Base-by-base conservation (phyloP, 2,888 invertebrate species). In the Stegophylla sp. region DNA sequence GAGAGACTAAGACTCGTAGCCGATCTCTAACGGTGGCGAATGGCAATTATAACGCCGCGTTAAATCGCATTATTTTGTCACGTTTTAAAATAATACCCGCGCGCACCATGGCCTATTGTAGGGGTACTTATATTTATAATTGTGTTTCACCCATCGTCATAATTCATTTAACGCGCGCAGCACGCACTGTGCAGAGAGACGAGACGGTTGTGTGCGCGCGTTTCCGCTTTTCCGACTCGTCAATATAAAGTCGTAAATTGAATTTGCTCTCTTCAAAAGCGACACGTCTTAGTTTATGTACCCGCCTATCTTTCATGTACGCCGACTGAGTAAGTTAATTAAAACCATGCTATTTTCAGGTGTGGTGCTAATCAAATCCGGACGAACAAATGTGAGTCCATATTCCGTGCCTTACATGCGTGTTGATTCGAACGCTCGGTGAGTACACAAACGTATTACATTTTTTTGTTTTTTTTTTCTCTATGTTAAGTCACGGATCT, bases 351-450 rank as follows among this genome's bases (percentile, higher is more conserved):
- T 43, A 43, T 76, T 76, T 75, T 34, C 66, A 76, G 75, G 53
- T 34, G 63, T 41, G n/a, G 51, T 26, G 17, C 23, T 64, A 64
- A 75, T 75, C 53, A 53, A 64, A n/a, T 51, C 51, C 53, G 41
- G 17, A 64, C 9, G 64, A 64, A 51, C 64, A n/a, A 64, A 75
- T 63, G 75, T 66, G 75, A 76, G 26, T 26, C 64, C 41, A 76
- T 51, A 76, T 66, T 53, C 43, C 4, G 75, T 26, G 53, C 26
- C 48, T 43, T 53, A 23, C 13, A 53, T 53, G n/a, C 13, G 53
- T 10, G n/a, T n/a, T n/a, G 41, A 64, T 41, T 41, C 53, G 41
- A 26, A 53, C 28, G 17, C 43, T n/a, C 3, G 53, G 75, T 66
- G 41, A 76, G 75, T 76, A 53, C 23, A 28, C 28, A 53, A n/a